Percentiles rank a stretch among this genome's conserved stretches.
These are phyloP conservation scores for Anoplius nigerrimus DNA, from an alignment of 2,888 invertebrate species.

Conservation along the genomic window DNA sequence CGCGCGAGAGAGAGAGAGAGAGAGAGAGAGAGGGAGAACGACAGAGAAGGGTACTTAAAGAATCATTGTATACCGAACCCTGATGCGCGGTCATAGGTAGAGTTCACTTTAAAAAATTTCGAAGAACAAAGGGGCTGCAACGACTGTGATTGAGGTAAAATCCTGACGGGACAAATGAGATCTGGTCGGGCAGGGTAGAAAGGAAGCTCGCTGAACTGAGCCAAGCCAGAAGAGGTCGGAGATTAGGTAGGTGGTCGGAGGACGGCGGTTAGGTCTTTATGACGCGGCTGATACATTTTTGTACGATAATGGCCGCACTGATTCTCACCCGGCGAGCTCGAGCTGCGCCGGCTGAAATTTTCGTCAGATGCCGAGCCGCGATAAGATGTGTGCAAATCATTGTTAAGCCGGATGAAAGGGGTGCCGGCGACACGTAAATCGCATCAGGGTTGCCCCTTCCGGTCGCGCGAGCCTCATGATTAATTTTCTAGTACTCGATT, in stretches of 20 bases:
- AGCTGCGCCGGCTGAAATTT: neutral
- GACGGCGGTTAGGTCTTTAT: conserved; percentile 25
- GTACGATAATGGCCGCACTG: conserved; percentile 11
- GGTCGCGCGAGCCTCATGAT: neutral
- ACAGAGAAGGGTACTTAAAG: conserved; percentile 26
- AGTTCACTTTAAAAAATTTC: conserved; percentile 4
- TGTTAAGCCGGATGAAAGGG: conserved; percentile 10
- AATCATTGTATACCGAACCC: conserved; percentile 36
- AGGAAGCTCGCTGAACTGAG: neutral
- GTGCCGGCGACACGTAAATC: neutral
- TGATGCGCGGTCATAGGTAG: neutral
- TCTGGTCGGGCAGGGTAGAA: neutral
- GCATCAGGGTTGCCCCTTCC: neutral
- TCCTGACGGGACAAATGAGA: conserved; percentile 16
- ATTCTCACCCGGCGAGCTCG: conserved; percentile 10
- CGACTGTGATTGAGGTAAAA: conserved; percentile 3
- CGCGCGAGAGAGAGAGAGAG: no score
- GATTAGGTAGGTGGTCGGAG: conserved; percentile 19
- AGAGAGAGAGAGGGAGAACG: neutral
- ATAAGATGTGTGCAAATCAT: conserved; percentile 22
- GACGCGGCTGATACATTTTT: conserved; percentile 33
- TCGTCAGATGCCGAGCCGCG: conserved; percentile 12
- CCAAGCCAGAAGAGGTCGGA: neutral
- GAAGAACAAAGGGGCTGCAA: conserved; percentile 19
- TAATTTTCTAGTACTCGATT: no score